These are phyloP conservation scores for Petrolisthes manimaculis DNA, from an alignment of 2,888 invertebrate genomes.

Conservation along the genomic window DNA sequence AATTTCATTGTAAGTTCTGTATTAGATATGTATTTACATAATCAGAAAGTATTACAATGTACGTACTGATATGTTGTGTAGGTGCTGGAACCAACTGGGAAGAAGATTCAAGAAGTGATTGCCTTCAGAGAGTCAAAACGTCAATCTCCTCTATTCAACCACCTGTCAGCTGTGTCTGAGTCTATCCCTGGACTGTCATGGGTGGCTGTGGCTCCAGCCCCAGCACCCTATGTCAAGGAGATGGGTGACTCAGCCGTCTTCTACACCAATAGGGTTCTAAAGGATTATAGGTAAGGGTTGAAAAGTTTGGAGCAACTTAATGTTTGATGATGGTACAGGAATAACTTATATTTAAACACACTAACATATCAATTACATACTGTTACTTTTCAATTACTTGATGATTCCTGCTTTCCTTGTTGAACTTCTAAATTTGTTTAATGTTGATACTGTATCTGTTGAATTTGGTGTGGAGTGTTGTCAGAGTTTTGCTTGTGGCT, in stretches of 20 bases:
- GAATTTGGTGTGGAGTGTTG: too few relatives aligned
- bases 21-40: neutral
- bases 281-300: conserved; percentile 75
- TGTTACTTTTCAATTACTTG: too few relatives aligned
- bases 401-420: too few relatives aligned
- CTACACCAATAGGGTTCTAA: conserved; percentile 96
- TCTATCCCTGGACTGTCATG: conserved; percentile 96
- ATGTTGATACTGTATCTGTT: too few relatives aligned
- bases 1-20: neutral
- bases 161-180: conserved; percentile 95
- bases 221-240: conserved; percentile 96
- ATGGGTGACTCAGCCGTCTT: conserved; percentile 98
- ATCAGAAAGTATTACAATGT: conserved; percentile 64
- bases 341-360: too few relatives aligned
- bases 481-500: too few relatives aligned
- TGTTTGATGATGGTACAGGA: too few relatives aligned
- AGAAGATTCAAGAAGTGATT: conserved; percentile 86
- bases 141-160: conserved; percentile 89
- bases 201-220: conserved; percentile 90
- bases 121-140: conserved; percentile 91
- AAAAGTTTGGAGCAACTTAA: neutral
- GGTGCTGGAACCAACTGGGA: conserved; percentile 84
- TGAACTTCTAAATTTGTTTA: too few relatives aligned
- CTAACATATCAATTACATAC: too few relatives aligned
- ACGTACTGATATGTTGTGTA: conserved; percentile 66